Conservation (phyloP, 2,888 invertebrate genomes). For the Agrochola lota region DNA sequence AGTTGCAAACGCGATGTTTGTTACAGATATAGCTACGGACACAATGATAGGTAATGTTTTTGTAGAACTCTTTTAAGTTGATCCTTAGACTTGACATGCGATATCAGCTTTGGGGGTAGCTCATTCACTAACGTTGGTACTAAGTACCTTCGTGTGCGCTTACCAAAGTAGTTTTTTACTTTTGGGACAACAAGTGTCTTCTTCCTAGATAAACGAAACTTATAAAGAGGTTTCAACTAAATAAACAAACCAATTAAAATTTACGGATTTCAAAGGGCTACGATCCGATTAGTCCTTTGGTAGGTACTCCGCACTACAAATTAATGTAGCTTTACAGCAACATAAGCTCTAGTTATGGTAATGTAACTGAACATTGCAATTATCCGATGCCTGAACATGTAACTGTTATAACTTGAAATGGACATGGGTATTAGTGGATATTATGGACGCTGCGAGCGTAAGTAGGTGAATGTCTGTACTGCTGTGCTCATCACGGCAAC, state of each 20-base stretch:
- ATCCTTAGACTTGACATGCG: no score
- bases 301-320: not conserved
- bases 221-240: not conserved
- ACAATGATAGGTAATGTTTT: no score
- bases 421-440: constrained; percentile 24
- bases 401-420: constrained; percentile 1
- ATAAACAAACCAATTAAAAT: not conserved
- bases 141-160: no score
- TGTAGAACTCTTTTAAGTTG: no score
- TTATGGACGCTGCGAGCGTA: constrained; percentile 51
- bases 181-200: no score
- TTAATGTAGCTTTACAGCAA: not conserved
- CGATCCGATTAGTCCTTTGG: not conserved
- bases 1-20: no score
- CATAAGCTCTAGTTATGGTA: not conserved
- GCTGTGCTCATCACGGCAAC: constrained; percentile 31
- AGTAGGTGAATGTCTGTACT: constrained; percentile 57
- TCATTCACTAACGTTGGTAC: no score
- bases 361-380: not conserved
- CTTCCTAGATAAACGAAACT: no score
- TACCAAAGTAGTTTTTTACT: no score
- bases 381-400: not conserved
- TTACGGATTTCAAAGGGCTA: not conserved
- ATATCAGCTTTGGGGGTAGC: no score
- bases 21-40: no score